These are phyloP conservation scores for Epistrophella euchroma DNA, from an alignment of 2,888 invertebrate genomes.

Conservation along the genomic window DNA sequence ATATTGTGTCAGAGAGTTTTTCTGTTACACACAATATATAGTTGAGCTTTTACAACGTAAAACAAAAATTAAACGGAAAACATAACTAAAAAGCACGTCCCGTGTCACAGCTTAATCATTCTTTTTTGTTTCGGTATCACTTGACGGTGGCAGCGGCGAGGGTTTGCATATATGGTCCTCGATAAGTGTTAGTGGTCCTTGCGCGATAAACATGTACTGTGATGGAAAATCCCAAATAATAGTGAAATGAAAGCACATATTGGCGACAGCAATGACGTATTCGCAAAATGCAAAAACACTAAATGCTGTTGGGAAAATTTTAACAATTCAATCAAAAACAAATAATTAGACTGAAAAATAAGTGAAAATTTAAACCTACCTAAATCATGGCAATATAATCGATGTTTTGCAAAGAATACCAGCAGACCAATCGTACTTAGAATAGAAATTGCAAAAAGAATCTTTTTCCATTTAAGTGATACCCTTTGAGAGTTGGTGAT, in stretches of 20 bases:
- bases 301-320: constrained; percentile 87
- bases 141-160: constrained; percentile 14
- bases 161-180: constrained; percentile 69
- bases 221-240: constrained; percentile 94
- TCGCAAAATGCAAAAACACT: constrained; percentile 97
- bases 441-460: constrained; percentile 90
- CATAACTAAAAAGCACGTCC: constrained; percentile 9
- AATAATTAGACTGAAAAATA: constrained; percentile 7
- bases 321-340: background rate
- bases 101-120: constrained; percentile 54
- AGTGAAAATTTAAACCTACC: constrained; percentile 86
- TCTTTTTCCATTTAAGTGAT: constrained; percentile 88
- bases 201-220: constrained; percentile 90
- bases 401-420: constrained; percentile 94
- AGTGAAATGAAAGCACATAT: constrained; percentile 96
- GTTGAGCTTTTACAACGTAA: constrained; percentile 33
- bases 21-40: constrained; percentile 29
- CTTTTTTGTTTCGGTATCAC: constrained; percentile 62
- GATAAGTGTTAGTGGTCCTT: constrained; percentile 84
- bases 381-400: constrained; percentile 94
- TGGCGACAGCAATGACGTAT: constrained; percentile 95
- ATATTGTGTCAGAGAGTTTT: constrained; percentile 27
- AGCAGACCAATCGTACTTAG: constrained; percentile 92
- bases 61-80: constrained; percentile 16
- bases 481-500: constrained; percentile 83